Evolutionary conservation across 1,140 invertebrate species (phyloP).

Genomic region (Drosophila nasuta): DNA sequence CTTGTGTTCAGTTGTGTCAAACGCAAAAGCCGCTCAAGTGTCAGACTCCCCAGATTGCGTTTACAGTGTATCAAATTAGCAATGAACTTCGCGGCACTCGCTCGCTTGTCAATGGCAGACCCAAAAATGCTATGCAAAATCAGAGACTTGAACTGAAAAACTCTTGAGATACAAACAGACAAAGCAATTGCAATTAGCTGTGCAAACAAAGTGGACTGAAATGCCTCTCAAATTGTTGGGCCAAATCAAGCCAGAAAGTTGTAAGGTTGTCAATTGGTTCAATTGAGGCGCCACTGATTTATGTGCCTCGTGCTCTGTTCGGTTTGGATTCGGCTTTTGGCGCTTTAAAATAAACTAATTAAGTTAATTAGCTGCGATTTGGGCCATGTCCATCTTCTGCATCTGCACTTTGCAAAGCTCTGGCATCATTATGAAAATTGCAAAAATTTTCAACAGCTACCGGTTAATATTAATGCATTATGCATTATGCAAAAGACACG

Average conservation of each 20-base stretch:
- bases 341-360: constrained; percentile 60
- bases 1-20: constrained; percentile 35
- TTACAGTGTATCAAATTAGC: constrained; percentile 44
- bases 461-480: constrained; percentile 56
- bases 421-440: constrained; percentile 55
- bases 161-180: constrained; percentile 47
- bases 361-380: constrained; percentile 58
- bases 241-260: background rate
- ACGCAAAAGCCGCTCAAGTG: constrained; percentile 53
- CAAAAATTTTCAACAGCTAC: constrained; percentile 52
- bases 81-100: constrained; percentile 11
- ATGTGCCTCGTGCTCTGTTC: background rate
- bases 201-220: constrained; percentile 33
- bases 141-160: constrained; percentile 18
- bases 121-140: constrained; percentile 39
- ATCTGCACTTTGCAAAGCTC: constrained; percentile 21
- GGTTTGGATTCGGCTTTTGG: constrained; percentile 19
- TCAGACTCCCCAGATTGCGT: constrained; percentile 26
- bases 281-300: constrained; percentile 39
- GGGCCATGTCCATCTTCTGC: constrained; percentile 20
- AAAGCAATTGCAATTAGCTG: constrained; percentile 47
- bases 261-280: constrained; percentile 34
- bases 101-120: constrained; percentile 44
- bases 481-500: constrained; percentile 53
- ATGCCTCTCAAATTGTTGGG: constrained; percentile 8